Base-by-base conservation (phyloP, 2,888 invertebrate species). In the Rhimphoctona megacephalus region DNA sequence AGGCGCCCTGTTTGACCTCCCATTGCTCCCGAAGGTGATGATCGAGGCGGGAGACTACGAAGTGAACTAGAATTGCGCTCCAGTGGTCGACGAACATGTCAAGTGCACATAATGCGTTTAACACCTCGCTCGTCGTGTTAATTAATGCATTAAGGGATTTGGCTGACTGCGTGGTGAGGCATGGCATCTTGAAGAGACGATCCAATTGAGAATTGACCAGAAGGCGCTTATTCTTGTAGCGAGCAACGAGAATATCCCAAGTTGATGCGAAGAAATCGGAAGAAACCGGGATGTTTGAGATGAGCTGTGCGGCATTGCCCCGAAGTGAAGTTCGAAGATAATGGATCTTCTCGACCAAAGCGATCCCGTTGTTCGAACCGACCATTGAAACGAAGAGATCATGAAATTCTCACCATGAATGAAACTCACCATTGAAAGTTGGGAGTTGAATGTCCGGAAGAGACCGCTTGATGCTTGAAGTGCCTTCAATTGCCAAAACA, bases 161-260 rank as follows among this genome's bases (percentile, higher is more conserved):
- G 33, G 2, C 2, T 33, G 33, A 66, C 33, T 33, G 30, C 8
- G 66, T 3, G 9, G 33, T 6, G 17, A 66, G 9, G 7, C 7
- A 17, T 2, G 66, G 39, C n/a, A 67, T 67, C 0, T 11, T n/a
- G 39, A 67, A 67, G 67, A 67, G 14, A 0, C 39, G 36, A n/a
- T 67, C 67, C 7, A 67, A 43, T 9, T 67, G 67, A 3, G 67
- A 67, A 67, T 9, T 67, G 43, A 67, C 67, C 43, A 67, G 22
- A n/a, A 67, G 43, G 0, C 67, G 67, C 7, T 67, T 67, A 9
- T 67, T 67, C n/a, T 67, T 14, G 39, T 67, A 39, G 17, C 39
- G 19, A 0, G 33, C 30, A 33, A 33, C 66, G 33, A 66, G 66
- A 6, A 33, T 8, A 14, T 66, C 66, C 33, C 33, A 66, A 0